Evolutionary conservation across 2,113 vertebrate species (phyloP), one percentile per base, ranked within the genome.

Genomic region (Prolemur simus): DNA sequence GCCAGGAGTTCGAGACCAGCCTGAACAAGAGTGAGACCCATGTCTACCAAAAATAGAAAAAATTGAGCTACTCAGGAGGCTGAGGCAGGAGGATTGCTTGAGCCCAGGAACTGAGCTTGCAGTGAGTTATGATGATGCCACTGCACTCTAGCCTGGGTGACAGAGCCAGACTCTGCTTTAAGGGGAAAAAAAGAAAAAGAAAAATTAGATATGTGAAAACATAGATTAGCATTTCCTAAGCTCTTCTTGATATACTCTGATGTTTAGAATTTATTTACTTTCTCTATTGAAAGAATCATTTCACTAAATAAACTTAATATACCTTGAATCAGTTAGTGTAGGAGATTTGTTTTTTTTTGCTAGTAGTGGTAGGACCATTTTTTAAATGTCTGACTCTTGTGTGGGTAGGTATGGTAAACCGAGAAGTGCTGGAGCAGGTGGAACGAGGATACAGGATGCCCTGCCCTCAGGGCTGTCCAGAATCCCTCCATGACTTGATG

Each of bases 401-500:
- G 29, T 96, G 94, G 29, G 27, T 96, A 99, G 99, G 99, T 71
- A 99, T 99, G 99, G 99, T 99, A 85, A 99, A 99, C 98, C 98
- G 99, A 3, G 99, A 99, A 98, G 99, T 99, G 34, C 97, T 99
- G 98, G 99, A 99, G 90, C 99, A 99, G 98, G 99, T 99, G 90
- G 99, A 99, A 98, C 99, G 99, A 76, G 99, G 99, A 1, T 99
- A 99, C 74, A 98, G 99, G 94, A 99, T 99, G 99, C 99, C 99
- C 52, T 99, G 99, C 97, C 99, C 99, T 10, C 99, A 99, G 83
- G 99, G 99, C 66, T 99, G 99, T 92, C 99, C 99, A 2, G 99
- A 99, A 95, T 99, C 99, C 80, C 99, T 99, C 81, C 99, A 99
- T 2, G 99, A 99, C 88, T 98, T 99, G 99, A 99, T 99, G 99